phyloP scores from a whole-genome alignment of 1,140 invertebrate species.

The Penaeus japonicus region DNA sequence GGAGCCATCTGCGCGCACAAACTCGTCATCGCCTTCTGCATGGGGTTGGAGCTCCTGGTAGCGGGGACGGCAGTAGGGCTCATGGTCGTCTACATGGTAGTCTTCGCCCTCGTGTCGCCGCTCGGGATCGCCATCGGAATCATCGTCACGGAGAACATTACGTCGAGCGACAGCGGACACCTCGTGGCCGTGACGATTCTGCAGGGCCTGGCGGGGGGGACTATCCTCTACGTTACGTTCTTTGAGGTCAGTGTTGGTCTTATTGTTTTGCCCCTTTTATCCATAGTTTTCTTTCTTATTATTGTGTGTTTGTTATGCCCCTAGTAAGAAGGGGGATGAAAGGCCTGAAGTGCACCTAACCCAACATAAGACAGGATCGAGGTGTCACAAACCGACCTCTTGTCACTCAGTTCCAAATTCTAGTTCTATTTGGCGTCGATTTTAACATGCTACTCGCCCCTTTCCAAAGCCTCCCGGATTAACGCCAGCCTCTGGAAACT shows the following conservation, averaged over 20 bases:
- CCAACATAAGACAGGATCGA: too few relatives aligned
- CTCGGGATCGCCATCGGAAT: slow-evolving; percentile 74
- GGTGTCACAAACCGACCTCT: too few relatives aligned
- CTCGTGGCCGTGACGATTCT: slow-evolving; percentile 64
- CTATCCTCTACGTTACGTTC: slow-evolving; percentile 73
- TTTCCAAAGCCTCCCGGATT: not conserved
- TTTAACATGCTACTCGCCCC: not conserved
- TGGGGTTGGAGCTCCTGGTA: slow-evolving; percentile 64
- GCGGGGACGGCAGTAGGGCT: slow-evolving; percentile 64
- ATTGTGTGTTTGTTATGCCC: not conserved
- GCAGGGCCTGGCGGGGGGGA: slow-evolving; percentile 69
- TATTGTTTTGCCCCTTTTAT: too few relatives aligned
- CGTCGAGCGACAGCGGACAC: slow-evolving; percentile 54
- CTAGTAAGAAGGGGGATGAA: too few relatives aligned
- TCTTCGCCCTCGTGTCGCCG: slow-evolving; percentile 82
- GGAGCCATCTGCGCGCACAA: slow-evolving; percentile 72
- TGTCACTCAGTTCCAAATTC: too few relatives aligned
- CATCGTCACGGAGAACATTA: slow-evolving; percentile 69
- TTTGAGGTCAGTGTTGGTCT: slow-evolving; percentile 67
- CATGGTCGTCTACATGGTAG: slow-evolving; percentile 74
- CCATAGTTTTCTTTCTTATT: too few relatives aligned
- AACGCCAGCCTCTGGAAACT: not conserved
- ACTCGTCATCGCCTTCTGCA: slow-evolving; percentile 73
- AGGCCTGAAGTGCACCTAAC: too few relatives aligned
- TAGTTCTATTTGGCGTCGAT: too few relatives aligned